Conservation (phyloP, 2,888 invertebrate species). For the Ichneumoninae sp. region DNA sequence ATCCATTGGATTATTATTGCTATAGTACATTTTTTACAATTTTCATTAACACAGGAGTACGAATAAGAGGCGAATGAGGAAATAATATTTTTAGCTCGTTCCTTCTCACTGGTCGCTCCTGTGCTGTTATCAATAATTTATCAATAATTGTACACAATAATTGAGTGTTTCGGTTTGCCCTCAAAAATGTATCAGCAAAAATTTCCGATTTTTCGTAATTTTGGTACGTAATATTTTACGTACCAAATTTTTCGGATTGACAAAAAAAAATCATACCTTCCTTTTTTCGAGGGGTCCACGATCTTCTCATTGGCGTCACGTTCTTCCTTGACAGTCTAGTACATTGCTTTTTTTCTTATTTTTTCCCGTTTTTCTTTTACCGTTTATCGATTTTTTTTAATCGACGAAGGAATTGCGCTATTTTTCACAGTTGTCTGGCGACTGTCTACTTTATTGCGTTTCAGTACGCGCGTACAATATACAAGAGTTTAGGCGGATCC, state of each 20-base stretch:
- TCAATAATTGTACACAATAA: slow-evolving; percentile 6
- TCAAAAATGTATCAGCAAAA: background rate
- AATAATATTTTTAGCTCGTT: background rate
- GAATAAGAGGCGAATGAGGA: slow-evolving; percentile 30
- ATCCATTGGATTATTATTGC: slow-evolving; percentile 75
- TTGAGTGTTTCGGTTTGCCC: background rate
- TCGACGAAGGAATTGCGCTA: background rate
- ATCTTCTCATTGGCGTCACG: background rate
- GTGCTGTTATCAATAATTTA: slow-evolving; percentile 3
- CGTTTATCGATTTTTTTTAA: slow-evolving; percentile 11
- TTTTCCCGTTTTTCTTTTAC: background rate
- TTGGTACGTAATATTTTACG: background rate
- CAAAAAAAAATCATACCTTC: background rate
- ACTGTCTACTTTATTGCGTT: slow-evolving; percentile 10
- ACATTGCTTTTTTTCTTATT: background rate
- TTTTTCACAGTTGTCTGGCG: background rate
- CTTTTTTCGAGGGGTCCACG: background rate
- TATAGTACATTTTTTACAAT: slow-evolving; percentile 75
- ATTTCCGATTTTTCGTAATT: background rate
- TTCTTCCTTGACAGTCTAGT: background rate
- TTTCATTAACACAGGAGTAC: slow-evolving; percentile 31
- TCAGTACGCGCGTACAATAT: background rate
- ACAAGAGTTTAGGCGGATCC: background rate
- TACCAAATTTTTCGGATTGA: background rate
- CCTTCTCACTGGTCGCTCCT: background rate